Conservation (phyloP, 2,888 invertebrate genomes). For the Embidobia sp. region DNA sequence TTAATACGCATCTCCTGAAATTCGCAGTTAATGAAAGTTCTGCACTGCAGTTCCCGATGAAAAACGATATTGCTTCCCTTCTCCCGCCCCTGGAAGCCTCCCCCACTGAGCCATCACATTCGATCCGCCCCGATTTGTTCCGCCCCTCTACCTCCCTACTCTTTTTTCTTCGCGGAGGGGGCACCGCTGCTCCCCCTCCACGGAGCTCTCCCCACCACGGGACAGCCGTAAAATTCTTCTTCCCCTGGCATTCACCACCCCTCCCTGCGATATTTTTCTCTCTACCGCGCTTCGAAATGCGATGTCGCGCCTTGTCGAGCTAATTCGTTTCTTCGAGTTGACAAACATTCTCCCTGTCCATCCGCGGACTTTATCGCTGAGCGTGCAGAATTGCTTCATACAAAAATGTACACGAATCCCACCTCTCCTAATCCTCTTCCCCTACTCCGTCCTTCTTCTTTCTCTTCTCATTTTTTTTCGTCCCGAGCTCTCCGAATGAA, state of each 20-base stretch:
- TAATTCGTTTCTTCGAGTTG: slow-evolving; percentile 77
- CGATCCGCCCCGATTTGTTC: slow-evolving; percentile 46
- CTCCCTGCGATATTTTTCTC: slow-evolving; percentile 56
- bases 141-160: not conserved
- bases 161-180: too few relatives aligned
- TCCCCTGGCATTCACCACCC: not conserved
- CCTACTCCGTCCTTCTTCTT: slow-evolving; percentile 3
- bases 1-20: slow-evolving; percentile 62
- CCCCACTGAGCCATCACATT: slow-evolving; percentile 15
- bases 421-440: slow-evolving; percentile 30
- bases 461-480: slow-evolving; percentile 32
- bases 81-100: slow-evolving; percentile 56
- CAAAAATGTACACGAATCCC: slow-evolving; percentile 75
- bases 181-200: too few relatives aligned
- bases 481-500: slow-evolving; percentile 65
- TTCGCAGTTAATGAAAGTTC: slow-evolving; percentile 54
- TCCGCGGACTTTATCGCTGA: slow-evolving; percentile 71
- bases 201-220: too few relatives aligned
- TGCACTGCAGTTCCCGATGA: slow-evolving; percentile 62
- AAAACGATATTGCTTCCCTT: slow-evolving; percentile 63
- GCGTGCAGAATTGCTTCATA: slow-evolving; percentile 78
- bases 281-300: slow-evolving; percentile 32
- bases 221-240: too few relatives aligned
- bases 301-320: slow-evolving; percentile 57
- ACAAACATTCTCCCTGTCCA: slow-evolving; percentile 68